Percentiles rank a stretch among this genome's conserved stretches.
These are phyloP conservation scores for Macroramphosus scolopax DNA, from an alignment of 2,797 vertebrate species.

Conservation along the genomic window DNA sequence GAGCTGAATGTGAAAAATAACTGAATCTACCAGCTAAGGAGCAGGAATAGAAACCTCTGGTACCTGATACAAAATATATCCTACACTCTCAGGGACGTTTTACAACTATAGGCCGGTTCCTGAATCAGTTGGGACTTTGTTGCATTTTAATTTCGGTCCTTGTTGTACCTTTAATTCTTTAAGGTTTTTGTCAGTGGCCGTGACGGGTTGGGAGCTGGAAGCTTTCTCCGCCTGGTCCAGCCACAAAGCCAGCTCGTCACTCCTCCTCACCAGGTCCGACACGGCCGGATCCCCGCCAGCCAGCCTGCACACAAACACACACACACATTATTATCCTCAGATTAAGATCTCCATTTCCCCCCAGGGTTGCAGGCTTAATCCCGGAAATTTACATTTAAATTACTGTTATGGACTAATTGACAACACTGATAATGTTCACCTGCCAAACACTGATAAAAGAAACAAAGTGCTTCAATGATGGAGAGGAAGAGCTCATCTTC, in stretches of 20 bases:
- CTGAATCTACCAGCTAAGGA: no score
- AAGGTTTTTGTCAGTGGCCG: slow-evolving; percentile 77
- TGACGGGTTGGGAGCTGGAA: slow-evolving; percentile 66
- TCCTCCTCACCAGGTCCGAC: slow-evolving; percentile 78
- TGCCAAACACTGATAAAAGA: slow-evolving; percentile 45
- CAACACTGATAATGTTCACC: slow-evolving; percentile 46
- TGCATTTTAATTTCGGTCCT: no score
- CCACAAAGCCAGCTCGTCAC: slow-evolving; percentile 82
- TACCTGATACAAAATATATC: no score
- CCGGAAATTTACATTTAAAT: slow-evolving; percentile 68
- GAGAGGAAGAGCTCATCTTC: slow-evolving; percentile 8
- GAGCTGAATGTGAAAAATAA: no score
- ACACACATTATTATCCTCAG: slow-evolving; percentile 14
- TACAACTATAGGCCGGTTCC: no score
- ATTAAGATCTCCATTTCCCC: slow-evolving; percentile 56
- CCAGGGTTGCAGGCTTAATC: slow-evolving; percentile 37
- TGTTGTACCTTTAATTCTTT: slow-evolving; percentile 83
- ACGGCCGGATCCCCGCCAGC: slow-evolving; percentile 79
- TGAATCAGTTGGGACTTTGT: no score
- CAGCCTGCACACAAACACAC: slow-evolving; percentile 69
- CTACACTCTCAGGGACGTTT: no score
- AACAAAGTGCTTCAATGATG: slow-evolving; percentile 21
- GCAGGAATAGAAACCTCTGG: no score
- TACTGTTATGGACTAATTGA: slow-evolving; percentile 42
- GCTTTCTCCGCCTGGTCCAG: slow-evolving; percentile 80